Conservation (phyloP, 2,113 vertebrate species). For the Eira barbara region DNA sequence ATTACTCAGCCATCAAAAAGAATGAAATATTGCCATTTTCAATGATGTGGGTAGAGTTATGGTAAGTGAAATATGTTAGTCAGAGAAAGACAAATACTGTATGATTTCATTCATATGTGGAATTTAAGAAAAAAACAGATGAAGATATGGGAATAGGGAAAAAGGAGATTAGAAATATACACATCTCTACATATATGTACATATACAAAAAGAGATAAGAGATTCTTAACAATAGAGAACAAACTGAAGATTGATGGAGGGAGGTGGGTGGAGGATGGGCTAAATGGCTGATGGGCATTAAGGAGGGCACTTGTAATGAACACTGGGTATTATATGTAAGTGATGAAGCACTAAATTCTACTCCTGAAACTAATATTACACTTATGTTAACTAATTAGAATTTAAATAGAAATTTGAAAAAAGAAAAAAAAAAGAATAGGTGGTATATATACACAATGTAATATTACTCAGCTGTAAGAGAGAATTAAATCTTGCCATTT, state of each 20-base stretch:
- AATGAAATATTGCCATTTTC: neutral
- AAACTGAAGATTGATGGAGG: neutral
- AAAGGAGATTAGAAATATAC: neutral
- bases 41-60: neutral
- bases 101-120: neutral
- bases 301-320: no score
- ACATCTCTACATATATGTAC: no score
- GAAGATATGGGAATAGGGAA: neutral
- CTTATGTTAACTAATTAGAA: no score
- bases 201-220: neutral
- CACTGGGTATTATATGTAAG: no score
- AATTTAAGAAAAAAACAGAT: neutral
- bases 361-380: no score
- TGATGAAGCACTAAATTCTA: no score
- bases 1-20: neutral
- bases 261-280: neutral
- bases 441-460: no score
- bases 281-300: neutral
- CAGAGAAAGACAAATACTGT: neutral
- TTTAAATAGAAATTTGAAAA: no score
- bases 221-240: neutral
- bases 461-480: no score
- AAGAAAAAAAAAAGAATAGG: no score
- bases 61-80: neutral
- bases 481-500: no score